Base-by-base conservation (phyloP, 2,888 invertebrate species). In the Phania funesta region DNA sequence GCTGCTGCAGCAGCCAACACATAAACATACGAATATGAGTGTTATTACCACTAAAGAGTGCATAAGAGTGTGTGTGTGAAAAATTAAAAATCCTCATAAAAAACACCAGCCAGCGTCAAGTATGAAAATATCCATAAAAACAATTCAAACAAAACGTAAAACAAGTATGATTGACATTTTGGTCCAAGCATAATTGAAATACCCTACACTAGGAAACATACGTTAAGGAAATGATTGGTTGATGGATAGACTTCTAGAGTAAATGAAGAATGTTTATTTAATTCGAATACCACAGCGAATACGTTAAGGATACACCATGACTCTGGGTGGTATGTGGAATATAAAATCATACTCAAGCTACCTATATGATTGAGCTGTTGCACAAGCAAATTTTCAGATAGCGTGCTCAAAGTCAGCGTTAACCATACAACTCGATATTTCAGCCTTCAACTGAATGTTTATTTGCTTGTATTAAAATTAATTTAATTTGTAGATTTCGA, bases 81-180 rank as follows among this genome's bases (percentile, higher is more conserved):
- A 74, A 65, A 46, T 24, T 54, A 32, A 64, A 65, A 74, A 74
- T 65, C 44, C 29, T 56, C 24, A 65, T 74, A 68, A 52, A 64
- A 76, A 44, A 52, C 41, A 68, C 32, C 1, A 48, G 5, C 0
- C 26, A 67, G 67, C 65, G 67, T 71, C 58, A 73, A 62, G 62
- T 67, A 76, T 73, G 71, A 76, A 76, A 76, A 76, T 67, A 76
- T 29, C 52, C 67, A 73, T 76, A 76, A 75, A 50, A 32, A 68
- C 60, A 68, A 41, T 16, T 60, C 24, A 35, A 68, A 52, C 38
- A 68, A 76, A 68, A 68, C 44, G 52, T 76, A 60, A 76, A 76
- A 68, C 58, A 62, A 52, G 76, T 76, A 67, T 76, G 76, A 76
- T 76, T 76, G 76, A 68, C 76, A 76, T 68, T 76, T 68, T 32